Conservation (phyloP, 2,888 invertebrate genomes). For the Automeris io region DNA sequence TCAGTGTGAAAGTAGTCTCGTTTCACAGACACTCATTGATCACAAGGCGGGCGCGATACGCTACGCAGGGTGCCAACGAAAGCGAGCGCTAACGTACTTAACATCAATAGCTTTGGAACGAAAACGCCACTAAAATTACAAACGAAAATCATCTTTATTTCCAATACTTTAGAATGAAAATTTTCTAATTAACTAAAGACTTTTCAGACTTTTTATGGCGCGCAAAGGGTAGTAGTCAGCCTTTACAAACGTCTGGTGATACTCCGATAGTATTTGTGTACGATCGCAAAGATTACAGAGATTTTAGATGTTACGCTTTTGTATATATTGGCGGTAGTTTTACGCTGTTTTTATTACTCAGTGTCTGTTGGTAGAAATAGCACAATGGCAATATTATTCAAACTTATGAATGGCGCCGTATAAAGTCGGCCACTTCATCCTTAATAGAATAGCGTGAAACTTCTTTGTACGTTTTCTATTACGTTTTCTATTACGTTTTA, state of each 20-base stretch:
- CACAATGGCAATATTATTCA: no score
- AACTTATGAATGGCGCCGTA: no score
- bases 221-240: conserved; percentile 20
- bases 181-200: conserved; percentile 8
- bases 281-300: conserved; percentile 32
- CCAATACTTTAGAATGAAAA: conserved; percentile 12
- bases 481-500: no score
- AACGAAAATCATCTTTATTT: conserved; percentile 12
- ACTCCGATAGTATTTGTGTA: conserved; percentile 33
- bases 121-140: conserved; percentile 12
- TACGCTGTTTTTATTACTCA: conserved; percentile 13
- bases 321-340: conserved; percentile 4
- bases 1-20: conserved; percentile 57
- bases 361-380: conserved; percentile 9
- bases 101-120: conserved; percentile 10
- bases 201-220: conserved; percentile 9
- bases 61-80: conserved; percentile 55
- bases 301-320: conserved; percentile 28
- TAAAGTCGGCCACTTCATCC: no score
- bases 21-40: conserved; percentile 66
- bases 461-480: no score
- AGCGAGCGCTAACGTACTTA: conserved; percentile 49
- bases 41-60: conserved; percentile 32
- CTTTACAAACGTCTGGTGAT: conserved; percentile 28
- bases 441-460: no score